Conservation (phyloP, 2,113 vertebrate genomes). For the Actinemys pallida region DNA sequence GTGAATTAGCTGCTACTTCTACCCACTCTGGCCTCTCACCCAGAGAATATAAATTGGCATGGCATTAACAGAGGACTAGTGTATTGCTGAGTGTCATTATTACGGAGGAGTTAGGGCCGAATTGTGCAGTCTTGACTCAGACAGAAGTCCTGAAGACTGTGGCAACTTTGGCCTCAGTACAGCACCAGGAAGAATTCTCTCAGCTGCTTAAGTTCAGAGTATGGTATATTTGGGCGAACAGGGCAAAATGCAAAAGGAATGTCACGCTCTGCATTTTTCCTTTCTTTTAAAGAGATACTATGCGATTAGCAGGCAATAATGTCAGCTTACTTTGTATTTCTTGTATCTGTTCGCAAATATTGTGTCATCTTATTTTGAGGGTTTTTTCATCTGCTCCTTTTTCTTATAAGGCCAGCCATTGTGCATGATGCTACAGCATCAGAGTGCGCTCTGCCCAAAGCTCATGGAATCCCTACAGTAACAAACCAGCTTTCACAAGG, state of each 20-base stretch:
- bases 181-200: neutral
- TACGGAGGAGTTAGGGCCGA: neutral
- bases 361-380: neutral
- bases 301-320: neutral
- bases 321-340: neutral
- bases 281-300: neutral
- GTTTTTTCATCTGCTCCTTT: neutral
- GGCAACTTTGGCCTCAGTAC: fast-evolving
- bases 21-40: neutral
- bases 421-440: neutral
- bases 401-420: neutral
- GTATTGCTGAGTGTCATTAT: fast-evolving
- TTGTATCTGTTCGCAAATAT: neutral
- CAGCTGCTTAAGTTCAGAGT: neutral
- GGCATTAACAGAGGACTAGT: neutral
- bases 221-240: neutral
- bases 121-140: neutral
- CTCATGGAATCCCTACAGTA: neutral
- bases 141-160: neutral
- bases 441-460: neutral
- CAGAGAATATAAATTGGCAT: neutral
- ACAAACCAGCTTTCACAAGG: neutral
- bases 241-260: neutral
- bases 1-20: slow-evolving; percentile 32
- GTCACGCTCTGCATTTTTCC: neutral